These are phyloP conservation scores for Tetragnatha versicolor DNA, from an alignment of 1,140 invertebrate species.

Conservation along the genomic window DNA sequence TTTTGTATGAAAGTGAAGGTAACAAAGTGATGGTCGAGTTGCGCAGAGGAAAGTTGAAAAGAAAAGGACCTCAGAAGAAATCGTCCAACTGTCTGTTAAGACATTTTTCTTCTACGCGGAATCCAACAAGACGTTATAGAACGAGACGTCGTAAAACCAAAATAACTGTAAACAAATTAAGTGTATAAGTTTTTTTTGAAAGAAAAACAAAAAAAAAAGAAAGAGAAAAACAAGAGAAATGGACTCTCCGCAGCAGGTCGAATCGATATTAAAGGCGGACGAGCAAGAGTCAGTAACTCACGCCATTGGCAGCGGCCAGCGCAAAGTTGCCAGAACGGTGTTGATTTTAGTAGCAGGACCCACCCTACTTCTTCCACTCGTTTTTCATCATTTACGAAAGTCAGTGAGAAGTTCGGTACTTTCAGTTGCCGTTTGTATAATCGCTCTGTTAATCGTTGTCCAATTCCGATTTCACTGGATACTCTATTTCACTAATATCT, in stretches of 20 bases:
- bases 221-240: background rate
- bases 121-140: too few species aligned
- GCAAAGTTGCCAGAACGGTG: background rate
- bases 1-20: too few species aligned
- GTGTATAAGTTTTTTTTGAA: too few species aligned
- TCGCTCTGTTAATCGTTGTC: background rate
- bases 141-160: background rate
- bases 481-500: background rate
- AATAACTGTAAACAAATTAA: background rate
- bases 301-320: background rate
- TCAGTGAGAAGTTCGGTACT: background rate
- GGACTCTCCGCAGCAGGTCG: background rate
- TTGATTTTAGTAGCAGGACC: background rate
- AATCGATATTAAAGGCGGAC: background rate
- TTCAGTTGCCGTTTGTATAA: background rate
- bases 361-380: background rate
- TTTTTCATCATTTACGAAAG: background rate
- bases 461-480: slow-evolving; percentile 1
- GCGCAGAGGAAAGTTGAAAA: too few species aligned
- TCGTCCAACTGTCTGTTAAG: too few species aligned
- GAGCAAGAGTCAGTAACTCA: background rate
- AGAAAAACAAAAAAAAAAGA: background rate
- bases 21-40: background rate
- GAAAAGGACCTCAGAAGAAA: too few species aligned
- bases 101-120: too few species aligned